Evolutionary conservation across 1,140 invertebrate species (phyloP).

Genomic region (Brachionus sp.): DNA sequence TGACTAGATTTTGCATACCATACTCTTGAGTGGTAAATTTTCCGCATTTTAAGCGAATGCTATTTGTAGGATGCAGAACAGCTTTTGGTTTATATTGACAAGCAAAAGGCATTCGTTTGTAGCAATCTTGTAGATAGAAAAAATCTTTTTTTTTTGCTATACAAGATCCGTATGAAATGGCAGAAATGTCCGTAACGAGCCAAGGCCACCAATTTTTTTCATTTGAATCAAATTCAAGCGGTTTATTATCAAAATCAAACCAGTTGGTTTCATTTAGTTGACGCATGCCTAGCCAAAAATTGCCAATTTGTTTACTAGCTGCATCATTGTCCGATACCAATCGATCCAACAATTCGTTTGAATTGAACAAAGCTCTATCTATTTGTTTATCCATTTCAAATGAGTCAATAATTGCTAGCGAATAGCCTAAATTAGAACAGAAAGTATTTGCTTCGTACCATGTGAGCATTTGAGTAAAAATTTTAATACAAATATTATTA

Average conservation of each 20-base stretch:
- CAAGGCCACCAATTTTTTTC: slow-evolving; percentile 39
- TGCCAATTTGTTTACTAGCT: background rate
- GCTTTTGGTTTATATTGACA: background rate
- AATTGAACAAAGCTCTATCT: background rate
- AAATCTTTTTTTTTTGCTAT: background rate
- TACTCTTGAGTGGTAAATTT: background rate
- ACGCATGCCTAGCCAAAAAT: slow-evolving; percentile 12
- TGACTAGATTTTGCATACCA: background rate
- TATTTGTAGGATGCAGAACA: background rate
- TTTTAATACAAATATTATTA: background rate
- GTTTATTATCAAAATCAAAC: background rate
- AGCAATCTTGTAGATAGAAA: slow-evolving; percentile 9
- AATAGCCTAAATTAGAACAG: background rate
- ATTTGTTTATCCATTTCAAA: slow-evolving; percentile 18
- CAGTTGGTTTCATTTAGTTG: slow-evolving; percentile 21
- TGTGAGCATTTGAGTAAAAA: background rate
- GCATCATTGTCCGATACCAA: background rate
- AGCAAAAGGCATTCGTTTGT: slow-evolving; percentile 16
- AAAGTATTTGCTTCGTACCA: slow-evolving; percentile 16
- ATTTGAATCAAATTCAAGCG: background rate
- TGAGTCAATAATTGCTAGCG: background rate
- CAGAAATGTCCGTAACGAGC: background rate
- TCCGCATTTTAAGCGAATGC: background rate
- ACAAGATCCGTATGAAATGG: background rate
- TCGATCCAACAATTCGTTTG: background rate